Evolutionary conservation across 2,888 invertebrate species (phyloP).

Genomic region (Boloria euphrosyne): DNA sequence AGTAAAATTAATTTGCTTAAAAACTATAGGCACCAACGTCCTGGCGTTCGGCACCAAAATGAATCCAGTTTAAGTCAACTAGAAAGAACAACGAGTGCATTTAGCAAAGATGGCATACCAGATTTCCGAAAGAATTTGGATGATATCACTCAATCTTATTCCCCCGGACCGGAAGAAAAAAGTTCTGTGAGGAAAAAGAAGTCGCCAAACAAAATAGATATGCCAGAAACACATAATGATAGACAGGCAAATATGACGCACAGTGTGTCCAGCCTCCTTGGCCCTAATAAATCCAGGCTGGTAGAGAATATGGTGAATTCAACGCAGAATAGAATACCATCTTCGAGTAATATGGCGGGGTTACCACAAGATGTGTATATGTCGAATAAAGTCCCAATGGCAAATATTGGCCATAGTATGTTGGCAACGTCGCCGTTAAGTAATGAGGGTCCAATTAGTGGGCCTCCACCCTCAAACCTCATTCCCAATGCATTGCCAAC

Average conservation of each 20-base stretch:
- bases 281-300: conserved; percentile 52
- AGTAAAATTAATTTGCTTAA: conserved; percentile 74
- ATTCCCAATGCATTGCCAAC: conserved; percentile 51
- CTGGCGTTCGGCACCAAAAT: conserved; percentile 57
- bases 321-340: conserved; percentile 48
- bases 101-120: conserved; percentile 72
- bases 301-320: conserved; percentile 42
- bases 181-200: conserved; percentile 72
- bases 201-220: conserved; percentile 64
- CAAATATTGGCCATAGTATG: conserved; percentile 34
- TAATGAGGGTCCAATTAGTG: conserved; percentile 26
- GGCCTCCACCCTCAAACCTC: conserved; percentile 38
- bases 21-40: conserved; percentile 76
- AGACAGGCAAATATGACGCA: conserved; percentile 63
- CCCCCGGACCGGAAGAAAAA: conserved; percentile 68
- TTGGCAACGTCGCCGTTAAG: conserved; percentile 46
- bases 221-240: conserved; percentile 56
- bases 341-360: conserved; percentile 39
- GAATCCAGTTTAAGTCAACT: conserved; percentile 74
- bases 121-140: conserved; percentile 76
- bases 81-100: conserved; percentile 70
- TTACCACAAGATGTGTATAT: conserved; percentile 47
- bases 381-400: conserved; percentile 15
- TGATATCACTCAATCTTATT: conserved; percentile 78
- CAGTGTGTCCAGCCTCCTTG: conserved; percentile 72